Conservation (phyloP, 1,140 invertebrate genomes). For the Whitmania pigra region DNA sequence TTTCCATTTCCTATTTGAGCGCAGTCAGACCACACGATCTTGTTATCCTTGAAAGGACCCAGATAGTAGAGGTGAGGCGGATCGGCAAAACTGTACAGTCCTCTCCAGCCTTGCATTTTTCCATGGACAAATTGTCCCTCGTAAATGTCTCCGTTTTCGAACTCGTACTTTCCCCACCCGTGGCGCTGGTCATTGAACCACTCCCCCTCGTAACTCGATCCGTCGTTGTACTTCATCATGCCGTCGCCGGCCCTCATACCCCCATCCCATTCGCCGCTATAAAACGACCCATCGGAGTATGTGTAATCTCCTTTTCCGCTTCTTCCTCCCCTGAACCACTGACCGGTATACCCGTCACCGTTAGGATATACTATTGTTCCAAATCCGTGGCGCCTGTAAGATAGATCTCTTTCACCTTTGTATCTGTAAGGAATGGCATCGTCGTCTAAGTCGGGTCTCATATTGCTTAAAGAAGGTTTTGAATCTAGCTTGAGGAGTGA, state of each 20-base stretch:
- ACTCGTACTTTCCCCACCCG: slow-evolving; percentile 8
- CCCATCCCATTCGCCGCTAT: background rate
- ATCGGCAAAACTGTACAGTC: background rate
- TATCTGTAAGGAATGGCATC: background rate
- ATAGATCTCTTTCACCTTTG: background rate
- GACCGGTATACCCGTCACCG: background rate
- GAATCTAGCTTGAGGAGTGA: too few species aligned
- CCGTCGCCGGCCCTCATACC: background rate
- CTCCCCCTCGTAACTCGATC: background rate
- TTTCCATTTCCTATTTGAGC: background rate
- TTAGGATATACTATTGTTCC: background rate
- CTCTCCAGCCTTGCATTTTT: background rate
- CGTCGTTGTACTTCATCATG: background rate
- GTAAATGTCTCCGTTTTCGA: slow-evolving; percentile 11
- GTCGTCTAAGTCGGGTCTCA: too few species aligned
- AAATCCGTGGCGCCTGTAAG: background rate
- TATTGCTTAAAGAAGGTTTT: too few species aligned
- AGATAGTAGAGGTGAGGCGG: background rate
- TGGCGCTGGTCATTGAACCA: background rate
- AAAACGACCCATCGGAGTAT: background rate
- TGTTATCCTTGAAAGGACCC: slow-evolving; percentile 2
- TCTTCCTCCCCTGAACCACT: background rate
- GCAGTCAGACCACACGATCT: background rate
- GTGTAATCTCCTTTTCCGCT: background rate
- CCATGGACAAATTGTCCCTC: background rate